Base-by-base conservation (phyloP, 2,797 vertebrate species). In the Fistularia tabacaria region DNA sequence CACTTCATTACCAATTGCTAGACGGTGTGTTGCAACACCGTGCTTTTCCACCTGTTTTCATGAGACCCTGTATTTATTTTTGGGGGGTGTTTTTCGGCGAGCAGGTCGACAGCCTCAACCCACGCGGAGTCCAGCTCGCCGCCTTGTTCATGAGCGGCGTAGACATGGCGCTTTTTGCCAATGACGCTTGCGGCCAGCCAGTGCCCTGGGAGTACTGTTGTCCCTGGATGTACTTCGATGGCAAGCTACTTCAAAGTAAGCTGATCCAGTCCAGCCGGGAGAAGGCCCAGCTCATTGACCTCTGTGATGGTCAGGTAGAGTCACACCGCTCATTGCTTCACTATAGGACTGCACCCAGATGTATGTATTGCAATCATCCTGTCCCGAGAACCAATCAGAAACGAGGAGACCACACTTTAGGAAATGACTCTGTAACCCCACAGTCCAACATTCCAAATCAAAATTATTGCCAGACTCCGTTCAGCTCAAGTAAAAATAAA, bases 221-320 rank as follows among this genome's bases (percentile, higher is more conserved):
- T 77, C 96, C 96, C 0, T 98, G 96, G 96, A 96, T 98, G 95
- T 98, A 95, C 83, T 98, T 97, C 74, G 96, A 98, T 57, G 96
- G 96, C 62, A 97, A 98, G 57, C 91, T 98, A 76, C 93, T 98
- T 70, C 96, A 98, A 86, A 94, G 93, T 82, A 97, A 96, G 85
- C 93, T 98, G 77, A 91, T 93, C 77, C 91, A 89, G 89, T 93
- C 93, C 82, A 93, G 86, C 85, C 89, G 94, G 85, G 94, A 96
- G 81, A 96, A 94, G 85, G 93, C 92, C 76, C 93, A 93, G 13
- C 94, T 98, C 86, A 93, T 97, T 79, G 94, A 97, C 94, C 94
- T 98, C 94, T 98, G 96, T 95, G 95, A 97, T 73, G 95, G 94
- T 94, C 96, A 98, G 96, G 95, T 97, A 92, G 14, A 12, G 43